phyloP scores from a whole-genome alignment of 2,797 vertebrate genomes.

The Carapus acus region DNA sequence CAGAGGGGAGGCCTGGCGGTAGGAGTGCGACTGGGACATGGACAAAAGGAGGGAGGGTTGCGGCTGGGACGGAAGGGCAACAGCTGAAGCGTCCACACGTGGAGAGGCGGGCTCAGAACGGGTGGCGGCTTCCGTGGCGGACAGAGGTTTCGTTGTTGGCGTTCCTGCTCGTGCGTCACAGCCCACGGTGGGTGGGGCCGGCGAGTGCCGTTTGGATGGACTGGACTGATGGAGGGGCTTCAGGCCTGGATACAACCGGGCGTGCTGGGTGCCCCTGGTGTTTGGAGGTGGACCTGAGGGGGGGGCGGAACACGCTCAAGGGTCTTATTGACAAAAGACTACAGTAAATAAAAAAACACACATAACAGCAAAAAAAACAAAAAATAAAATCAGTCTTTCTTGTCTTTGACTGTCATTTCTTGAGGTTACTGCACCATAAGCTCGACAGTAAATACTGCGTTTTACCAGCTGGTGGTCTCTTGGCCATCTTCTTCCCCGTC shows the following conservation, averaged over 20 bases:
- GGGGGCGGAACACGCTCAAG: not conserved
- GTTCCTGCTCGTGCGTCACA: no score
- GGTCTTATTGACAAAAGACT: no score
- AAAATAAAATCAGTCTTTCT: no score
- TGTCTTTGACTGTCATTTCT: no score
- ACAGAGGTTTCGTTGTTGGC: accelerated
- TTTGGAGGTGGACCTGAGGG: slow-evolving; percentile 37
- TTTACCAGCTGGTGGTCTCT: slow-evolving; percentile 56
- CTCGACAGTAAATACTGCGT: no score
- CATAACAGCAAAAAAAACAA: no score
- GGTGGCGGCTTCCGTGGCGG: slow-evolving; percentile 22
- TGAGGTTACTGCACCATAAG: no score
- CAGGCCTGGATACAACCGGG: slow-evolving; percentile 29
- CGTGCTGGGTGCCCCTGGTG: slow-evolving; percentile 51
- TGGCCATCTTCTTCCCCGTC: slow-evolving; percentile 57
- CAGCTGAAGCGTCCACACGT: no score
- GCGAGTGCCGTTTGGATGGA: no score
- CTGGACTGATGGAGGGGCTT: slow-evolving; percentile 2
- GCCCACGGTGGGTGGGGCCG: no score
- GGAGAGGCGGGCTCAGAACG: not conserved
- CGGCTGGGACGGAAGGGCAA: no score
- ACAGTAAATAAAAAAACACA: no score
- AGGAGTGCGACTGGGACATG: not conserved
- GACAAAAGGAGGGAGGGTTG: slow-evolving; percentile 2
- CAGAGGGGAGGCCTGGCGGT: not conserved